phyloP scores from a whole-genome alignment of 1,140 invertebrate genomes.

The Drosophila suzukii region DNA sequence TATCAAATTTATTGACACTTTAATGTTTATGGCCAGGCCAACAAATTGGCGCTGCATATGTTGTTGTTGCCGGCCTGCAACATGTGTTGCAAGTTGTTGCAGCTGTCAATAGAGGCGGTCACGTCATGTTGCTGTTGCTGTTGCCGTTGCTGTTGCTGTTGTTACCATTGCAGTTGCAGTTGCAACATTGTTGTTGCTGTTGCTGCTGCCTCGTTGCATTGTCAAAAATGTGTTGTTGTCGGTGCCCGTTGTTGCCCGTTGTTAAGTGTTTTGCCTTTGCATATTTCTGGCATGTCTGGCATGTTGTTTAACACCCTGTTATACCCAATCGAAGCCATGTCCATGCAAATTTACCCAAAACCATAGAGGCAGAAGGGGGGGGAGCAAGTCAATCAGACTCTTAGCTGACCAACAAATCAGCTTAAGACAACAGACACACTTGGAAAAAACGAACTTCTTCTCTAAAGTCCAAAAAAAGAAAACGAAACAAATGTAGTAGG shows the following conservation, averaged over 20 bases:
- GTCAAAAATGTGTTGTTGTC: constrained; percentile 71
- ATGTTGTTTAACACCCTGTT: constrained; percentile 74
- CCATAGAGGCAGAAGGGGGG: not conserved
- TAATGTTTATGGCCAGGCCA: constrained; percentile 51
- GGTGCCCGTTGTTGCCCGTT: constrained; percentile 53
- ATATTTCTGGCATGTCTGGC: constrained; percentile 69
- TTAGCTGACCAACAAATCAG: constrained; percentile 74
- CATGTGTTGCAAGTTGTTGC: constrained; percentile 77
- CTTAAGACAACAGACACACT: constrained; percentile 70
- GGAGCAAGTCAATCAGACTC: constrained; percentile 68
- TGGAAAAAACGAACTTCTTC: not conserved
- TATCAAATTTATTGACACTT: constrained; percentile 72
- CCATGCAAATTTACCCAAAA: constrained; percentile 53
- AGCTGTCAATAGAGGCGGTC: constrained; percentile 72
- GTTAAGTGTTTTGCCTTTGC: constrained; percentile 77
- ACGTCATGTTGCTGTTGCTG: constrained; percentile 50
- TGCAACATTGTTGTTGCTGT: not conserved
- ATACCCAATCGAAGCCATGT: constrained; percentile 33
- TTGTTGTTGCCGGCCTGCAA: constrained; percentile 32
- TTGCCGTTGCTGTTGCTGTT: constrained; percentile 9
- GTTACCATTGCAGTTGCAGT: not conserved
- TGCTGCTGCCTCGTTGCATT: constrained; percentile 48
- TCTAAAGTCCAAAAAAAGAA: constrained; percentile 3
- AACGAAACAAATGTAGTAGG: constrained; percentile 3
- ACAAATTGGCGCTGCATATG: constrained; percentile 44